These are phyloP conservation scores for Trinectes maculatus DNA, from an alignment of 2,113 vertebrate species.

Conservation along the genomic window DNA sequence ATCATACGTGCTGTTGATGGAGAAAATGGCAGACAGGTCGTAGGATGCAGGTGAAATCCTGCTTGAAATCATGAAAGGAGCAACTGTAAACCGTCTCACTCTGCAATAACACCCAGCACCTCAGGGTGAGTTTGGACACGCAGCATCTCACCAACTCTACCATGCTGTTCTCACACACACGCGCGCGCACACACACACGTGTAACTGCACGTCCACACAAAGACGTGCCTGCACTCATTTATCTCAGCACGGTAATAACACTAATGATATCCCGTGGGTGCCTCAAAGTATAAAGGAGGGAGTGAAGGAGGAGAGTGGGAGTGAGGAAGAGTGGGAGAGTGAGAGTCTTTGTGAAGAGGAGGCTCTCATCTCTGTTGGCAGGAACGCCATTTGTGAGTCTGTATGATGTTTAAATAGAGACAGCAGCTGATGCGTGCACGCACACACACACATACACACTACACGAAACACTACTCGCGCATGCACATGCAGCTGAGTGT, in stretches of 20 bases:
- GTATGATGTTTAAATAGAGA: conserved; percentile 79
- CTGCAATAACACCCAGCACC: conserved; percentile 29
- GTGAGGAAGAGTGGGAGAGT: conserved; percentile 52
- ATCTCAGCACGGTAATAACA: conserved; percentile 61
- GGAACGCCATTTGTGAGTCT: conserved; percentile 72
- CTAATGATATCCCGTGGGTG: conserved; percentile 77
- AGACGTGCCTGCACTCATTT: conserved; percentile 36
- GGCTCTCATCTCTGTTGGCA: conserved; percentile 73
- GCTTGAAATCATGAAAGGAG: conserved; percentile 44
- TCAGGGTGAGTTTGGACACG: conserved; percentile 44
- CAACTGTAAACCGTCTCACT: conserved; percentile 26
- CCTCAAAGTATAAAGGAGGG: conserved; percentile 58
- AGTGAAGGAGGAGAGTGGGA: conserved; percentile 49
- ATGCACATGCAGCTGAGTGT: conserved; percentile 24
- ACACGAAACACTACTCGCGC: conserved; percentile 2
- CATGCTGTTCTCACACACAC: conserved; percentile 19
- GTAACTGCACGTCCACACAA: not conserved
- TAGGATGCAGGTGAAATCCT: not conserved
- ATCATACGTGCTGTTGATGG: not conserved
- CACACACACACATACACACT: conserved; percentile 14
- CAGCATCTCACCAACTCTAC: conserved; percentile 28
- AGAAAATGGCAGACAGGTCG: not conserved
- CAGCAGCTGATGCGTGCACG: conserved; percentile 40
- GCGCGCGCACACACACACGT: conserved; percentile 19
- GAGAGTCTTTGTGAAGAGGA: conserved; percentile 68